These are phyloP conservation scores for Dendrophyllia cribrosa DNA, from an alignment of 64 coral and sea anemone species.

Conservation along the genomic window DNA sequence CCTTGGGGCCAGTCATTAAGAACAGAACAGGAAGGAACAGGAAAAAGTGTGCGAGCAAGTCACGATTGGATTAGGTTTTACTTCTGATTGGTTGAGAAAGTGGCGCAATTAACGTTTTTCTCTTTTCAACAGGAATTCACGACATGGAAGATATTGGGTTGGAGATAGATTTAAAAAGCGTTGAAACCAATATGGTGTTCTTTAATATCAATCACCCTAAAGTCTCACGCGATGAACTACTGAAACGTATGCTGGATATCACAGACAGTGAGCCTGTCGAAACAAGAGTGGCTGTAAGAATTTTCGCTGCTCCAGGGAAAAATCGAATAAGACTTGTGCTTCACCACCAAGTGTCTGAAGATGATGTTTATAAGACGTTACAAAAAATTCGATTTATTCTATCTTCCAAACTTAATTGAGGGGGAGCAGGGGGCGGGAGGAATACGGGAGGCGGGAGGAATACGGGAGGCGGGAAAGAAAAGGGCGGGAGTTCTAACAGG, in stretches of 20 bases:
- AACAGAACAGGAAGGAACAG: no score
- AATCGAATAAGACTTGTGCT: slow-evolving; percentile 67
- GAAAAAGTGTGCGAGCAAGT: no score
- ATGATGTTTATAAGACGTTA: slow-evolving; percentile 50
- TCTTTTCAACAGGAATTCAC: slow-evolving; percentile 60
- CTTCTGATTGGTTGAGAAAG: no score
- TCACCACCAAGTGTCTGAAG: slow-evolving; percentile 71
- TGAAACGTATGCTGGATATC: slow-evolving; percentile 44
- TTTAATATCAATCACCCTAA: slow-evolving; percentile 67
- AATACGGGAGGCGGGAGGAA: no score
- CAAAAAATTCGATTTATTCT: slow-evolving; percentile 49
- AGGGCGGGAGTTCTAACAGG: no score
- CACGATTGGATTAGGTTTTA: no score
- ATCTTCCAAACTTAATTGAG: not conserved
- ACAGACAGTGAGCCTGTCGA: slow-evolving; percentile 32
- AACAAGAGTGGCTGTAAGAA: slow-evolving; percentile 37
- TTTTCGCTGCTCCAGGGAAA: slow-evolving; percentile 4
- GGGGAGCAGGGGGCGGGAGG: no score
- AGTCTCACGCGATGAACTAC: slow-evolving; percentile 67
- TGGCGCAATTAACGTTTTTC: not conserved
- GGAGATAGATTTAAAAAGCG: slow-evolving; percentile 45
- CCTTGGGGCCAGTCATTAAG: no score
- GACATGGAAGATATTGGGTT: slow-evolving; percentile 64
- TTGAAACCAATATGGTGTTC: slow-evolving; percentile 80
- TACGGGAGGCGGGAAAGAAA: no score